These are phyloP conservation scores for Halesus radiatus DNA, from an alignment of 1,140 invertebrate species.

Conservation along the genomic window DNA sequence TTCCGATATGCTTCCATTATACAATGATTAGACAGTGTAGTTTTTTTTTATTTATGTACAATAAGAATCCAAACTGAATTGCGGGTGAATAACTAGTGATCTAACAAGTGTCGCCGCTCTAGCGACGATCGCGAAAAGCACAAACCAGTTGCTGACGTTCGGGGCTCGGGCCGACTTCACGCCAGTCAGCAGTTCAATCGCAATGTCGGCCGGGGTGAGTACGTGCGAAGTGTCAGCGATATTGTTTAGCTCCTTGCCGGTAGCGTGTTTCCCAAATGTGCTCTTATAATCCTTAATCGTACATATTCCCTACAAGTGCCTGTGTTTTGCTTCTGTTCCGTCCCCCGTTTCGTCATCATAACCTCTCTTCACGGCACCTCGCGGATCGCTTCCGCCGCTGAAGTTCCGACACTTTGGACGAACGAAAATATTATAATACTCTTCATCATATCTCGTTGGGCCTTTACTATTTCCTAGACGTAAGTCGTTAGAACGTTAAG, in stretches of 20 bases:
- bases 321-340: conserved; percentile 33
- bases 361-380: conserved; percentile 20
- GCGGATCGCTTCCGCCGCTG: conserved; percentile 6
- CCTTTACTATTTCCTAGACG: background rate
- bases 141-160: conserved; percentile 41
- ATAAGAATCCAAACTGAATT: background rate
- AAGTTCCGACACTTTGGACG: conserved; percentile 2
- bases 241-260: conserved; percentile 41
- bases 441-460: background rate
- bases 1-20: too few relatives aligned
- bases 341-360: conserved; percentile 40
- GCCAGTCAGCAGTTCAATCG: conserved; percentile 26
- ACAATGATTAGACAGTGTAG: too few relatives aligned
- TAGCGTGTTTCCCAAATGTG: conserved; percentile 31
- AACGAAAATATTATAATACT: conserved; percentile 2
- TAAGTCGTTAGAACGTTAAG: conserved; percentile 5
- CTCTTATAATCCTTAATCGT: conserved; percentile 36
- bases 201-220: conserved; percentile 44
- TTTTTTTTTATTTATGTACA: too few relatives aligned
- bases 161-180: conserved; percentile 38
- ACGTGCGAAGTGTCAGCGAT: conserved; percentile 42
- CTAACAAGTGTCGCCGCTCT: conserved; percentile 36
- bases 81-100: background rate
- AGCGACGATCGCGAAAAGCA: conserved; percentile 20
- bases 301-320: conserved; percentile 39